Evolutionary conservation across 2,888 invertebrate genomes (phyloP), one percentile per base, ranked within the genome.

Genomic region (Polymixis lichenea): DNA sequence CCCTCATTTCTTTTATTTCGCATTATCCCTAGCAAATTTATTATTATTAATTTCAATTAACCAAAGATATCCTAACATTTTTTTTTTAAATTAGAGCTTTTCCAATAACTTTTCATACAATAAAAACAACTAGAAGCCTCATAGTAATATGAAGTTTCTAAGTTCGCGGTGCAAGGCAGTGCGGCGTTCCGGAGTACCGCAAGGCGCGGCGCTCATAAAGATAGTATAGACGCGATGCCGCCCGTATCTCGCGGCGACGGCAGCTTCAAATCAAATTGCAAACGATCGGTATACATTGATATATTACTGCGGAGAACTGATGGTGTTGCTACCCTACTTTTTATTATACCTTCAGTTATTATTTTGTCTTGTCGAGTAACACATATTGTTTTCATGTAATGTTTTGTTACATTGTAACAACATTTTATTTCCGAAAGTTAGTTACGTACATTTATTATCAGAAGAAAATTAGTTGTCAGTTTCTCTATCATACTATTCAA

Each of bases 221-320:
- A 58, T 66, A 65, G 51, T 69, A 85, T 51, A 78, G 64, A 38
- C 46, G 46, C 65, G 53, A 58, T 65, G 71, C 86, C 73, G 60
- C 51, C 70, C 83, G 72, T 83, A 83, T 84, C 83, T 86, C 74
- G 78, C 78, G 55, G 58, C 73, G 78, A 66, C 65, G 74, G 78
- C 65, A 78, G 72, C 75, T 38, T 83, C 83, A 86, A 83, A 82
- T 85, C 86, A 78, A 82, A 71, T 82, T 68, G 73, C 78, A 68
- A 83, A 82, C 86, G 83, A 83, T 85, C 83, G 78, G 25, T 77
- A 32, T 51, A 71, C 62, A 68, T 4, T 65, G 76, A 80, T 28
- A 71, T 85, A 76, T 80, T 70, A 22, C 66, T 84, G 82, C 82
- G 49, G 76, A 55, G 49, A 69, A 72, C 32, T 60, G 19, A 19